A percentile compares a stretch with the other conserved stretches of the same genome.
phyloP scores from a whole-genome alignment of 2,888 invertebrate species.

The Meganola albula region DNA sequence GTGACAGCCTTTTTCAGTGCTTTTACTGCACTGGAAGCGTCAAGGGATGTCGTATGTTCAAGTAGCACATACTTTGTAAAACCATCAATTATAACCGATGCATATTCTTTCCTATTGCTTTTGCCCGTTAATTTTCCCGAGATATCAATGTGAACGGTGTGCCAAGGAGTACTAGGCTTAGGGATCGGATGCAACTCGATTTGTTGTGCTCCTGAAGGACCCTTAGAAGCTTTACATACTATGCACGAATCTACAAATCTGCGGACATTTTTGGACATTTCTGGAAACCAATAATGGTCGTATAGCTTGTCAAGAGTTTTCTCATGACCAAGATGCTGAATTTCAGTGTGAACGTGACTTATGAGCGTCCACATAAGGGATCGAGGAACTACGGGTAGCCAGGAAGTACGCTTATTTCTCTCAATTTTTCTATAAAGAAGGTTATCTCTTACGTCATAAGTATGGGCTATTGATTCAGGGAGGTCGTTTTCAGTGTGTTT shows the following conservation, averaged over 20 bases:
- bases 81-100: conserved; percentile 29
- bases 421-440: conserved; percentile 24
- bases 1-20: conserved; percentile 20
- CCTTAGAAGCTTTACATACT: conserved; percentile 4
- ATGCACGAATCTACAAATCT: conserved; percentile 3
- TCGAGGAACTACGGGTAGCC: conserved; percentile 24
- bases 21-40: conserved; percentile 11
- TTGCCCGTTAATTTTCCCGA: conserved; percentile 19
- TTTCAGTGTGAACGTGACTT: conserved; percentile 15
- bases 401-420: conserved; percentile 14
- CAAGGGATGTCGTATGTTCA: conserved; percentile 14
- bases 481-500: conserved; percentile 9
- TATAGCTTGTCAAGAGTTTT: conserved; percentile 3
- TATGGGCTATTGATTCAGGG: conserved; percentile 7
- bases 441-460: conserved; percentile 24
- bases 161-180: conserved; percentile 19
- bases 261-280: background rate
- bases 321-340: conserved; percentile 4
- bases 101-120: conserved; percentile 21
- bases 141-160: conserved; percentile 30
- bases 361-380: conserved; percentile 25
- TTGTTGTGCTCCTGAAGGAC: background rate
- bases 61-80: conserved; percentile 21
- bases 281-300: conserved; percentile 3
- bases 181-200: conserved; percentile 21